Conservation (phyloP, 2,113 vertebrate genomes). For the Aphelocoma coerulescens region DNA sequence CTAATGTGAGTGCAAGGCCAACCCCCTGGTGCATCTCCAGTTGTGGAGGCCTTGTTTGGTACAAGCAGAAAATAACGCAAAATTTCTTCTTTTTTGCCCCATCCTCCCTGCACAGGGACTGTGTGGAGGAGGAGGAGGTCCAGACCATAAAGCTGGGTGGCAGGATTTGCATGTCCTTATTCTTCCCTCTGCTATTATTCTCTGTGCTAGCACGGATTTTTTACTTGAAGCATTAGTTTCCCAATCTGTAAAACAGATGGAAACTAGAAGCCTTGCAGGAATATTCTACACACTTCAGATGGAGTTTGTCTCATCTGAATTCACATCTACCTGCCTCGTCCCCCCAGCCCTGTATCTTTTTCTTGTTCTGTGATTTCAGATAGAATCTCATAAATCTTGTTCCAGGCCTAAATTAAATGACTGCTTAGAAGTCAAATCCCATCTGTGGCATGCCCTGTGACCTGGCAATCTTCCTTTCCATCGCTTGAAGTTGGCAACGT, state of each 20-base stretch:
- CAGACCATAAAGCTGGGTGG: not conserved
- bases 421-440: conserved; percentile 46
- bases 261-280: not conserved
- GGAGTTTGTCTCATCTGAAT: not conserved
- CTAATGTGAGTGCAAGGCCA: not conserved
- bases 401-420: conserved; percentile 49
- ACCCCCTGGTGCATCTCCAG: not conserved
- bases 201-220: not conserved
- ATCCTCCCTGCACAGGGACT: not conserved
- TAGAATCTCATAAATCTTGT: conserved; percentile 10
- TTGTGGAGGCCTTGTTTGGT: not conserved
- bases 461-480: conserved; percentile 52
- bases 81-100: not conserved
- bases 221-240: not conserved
- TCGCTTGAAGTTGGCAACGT: not conserved
- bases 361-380: conserved; percentile 28
- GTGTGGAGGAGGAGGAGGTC: not conserved
- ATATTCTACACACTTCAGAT: not conserved
- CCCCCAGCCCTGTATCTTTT: not conserved
- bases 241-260: not conserved
- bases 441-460: conserved; percentile 57
- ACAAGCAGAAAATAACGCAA: not conserved
- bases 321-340: not conserved
- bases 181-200: not conserved
- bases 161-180: not conserved